phyloP scores from a whole-genome alignment of 2,888 invertebrate genomes.

The Ypsolopha sequella region DNA sequence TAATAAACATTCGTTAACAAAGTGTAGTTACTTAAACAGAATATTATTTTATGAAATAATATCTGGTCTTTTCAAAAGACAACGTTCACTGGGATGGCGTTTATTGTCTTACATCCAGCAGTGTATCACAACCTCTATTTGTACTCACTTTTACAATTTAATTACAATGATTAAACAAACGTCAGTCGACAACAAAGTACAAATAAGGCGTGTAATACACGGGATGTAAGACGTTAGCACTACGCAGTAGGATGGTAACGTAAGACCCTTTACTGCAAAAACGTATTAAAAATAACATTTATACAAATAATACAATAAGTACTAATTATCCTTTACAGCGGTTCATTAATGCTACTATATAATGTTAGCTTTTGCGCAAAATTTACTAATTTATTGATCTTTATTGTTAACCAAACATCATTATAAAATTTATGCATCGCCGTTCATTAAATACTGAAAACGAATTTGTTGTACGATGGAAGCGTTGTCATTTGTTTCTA shows the following conservation, averaged over 20 bases:
- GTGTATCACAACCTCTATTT: not conserved
- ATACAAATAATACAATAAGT: conserved; percentile 56
- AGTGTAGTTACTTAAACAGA: conserved; percentile 57
- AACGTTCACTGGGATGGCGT: conserved; percentile 17
- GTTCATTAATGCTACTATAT: conserved; percentile 35
- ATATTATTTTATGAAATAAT: conserved; percentile 64
- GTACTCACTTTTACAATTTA: not conserved
- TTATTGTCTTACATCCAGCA: not conserved
- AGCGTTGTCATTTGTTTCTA: not conserved
- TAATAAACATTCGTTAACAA: conserved; percentile 65
- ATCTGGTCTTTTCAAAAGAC: conserved; percentile 50
- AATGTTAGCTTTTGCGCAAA: conserved; percentile 37
- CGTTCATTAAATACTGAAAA: not conserved
- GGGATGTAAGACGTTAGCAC: conserved; percentile 2
- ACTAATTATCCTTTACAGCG: conserved; percentile 25
- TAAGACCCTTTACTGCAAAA: not conserved
- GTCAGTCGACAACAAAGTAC: too few relatives aligned
- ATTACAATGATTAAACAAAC: not conserved
- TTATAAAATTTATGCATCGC: not conserved
- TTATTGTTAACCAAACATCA: conserved; percentile 5
- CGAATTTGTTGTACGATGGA: not conserved
- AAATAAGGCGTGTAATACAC: not conserved
- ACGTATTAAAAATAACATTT: conserved; percentile 15
- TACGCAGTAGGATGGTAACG: not conserved
- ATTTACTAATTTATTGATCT: conserved; percentile 2